Evolutionary conservation across 2,113 vertebrate genomes (phyloP), one percentile per base, ranked within the genome.

Genomic region (Hippoglossus stenolepis): DNA sequence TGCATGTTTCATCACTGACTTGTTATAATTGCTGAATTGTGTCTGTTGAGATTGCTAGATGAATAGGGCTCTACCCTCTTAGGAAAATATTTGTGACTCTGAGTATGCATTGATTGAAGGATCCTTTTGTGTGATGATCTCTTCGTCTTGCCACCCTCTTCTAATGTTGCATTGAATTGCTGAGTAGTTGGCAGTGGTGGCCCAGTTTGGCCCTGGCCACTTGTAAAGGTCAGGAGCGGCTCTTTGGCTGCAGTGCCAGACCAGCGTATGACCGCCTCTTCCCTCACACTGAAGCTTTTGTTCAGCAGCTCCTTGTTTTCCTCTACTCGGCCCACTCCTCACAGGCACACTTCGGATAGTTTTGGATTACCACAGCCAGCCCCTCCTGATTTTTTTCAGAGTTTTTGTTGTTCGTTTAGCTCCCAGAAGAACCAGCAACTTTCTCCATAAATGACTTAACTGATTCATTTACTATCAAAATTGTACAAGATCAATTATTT

Each of bases 151-250:
- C 53, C 4, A 12, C 35, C 68, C 61, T 38, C 62, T 69, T 66
- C 60, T 65, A 35, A 45, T 60, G 49, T 9, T 31, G 60, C 35
- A n/a, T 31, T 56, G 66, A 62, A 70, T 73, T 65, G 58, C 51
- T 53, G 61, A 45, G 70, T 53, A 51, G 70, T 69, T 85, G 77
- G 85, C 85, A 83, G 85, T 24, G 1, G 61, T 69, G 75, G 69
- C 20, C 21, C 68, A 12, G 28, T 56, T 73, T 79, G 59, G 74
- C 69, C 62, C 58, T 18, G 59, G 83, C 69, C 58, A 64, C 66
- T 84, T 73, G 47, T 80, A 91, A 93, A 92, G 89, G 90, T 92
- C 90, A 91, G 83, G 43, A 78, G 73, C 59, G 31, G 81, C 73
- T 77, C 65, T 74, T 76, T 66, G 56, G 80, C 77, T 68, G 63